Percentiles rank a stretch among this genome's conserved stretches.
These are phyloP conservation scores for Podocnemis expansa DNA, from an alignment of 2,113 vertebrate genomes.

Conservation along the genomic window DNA sequence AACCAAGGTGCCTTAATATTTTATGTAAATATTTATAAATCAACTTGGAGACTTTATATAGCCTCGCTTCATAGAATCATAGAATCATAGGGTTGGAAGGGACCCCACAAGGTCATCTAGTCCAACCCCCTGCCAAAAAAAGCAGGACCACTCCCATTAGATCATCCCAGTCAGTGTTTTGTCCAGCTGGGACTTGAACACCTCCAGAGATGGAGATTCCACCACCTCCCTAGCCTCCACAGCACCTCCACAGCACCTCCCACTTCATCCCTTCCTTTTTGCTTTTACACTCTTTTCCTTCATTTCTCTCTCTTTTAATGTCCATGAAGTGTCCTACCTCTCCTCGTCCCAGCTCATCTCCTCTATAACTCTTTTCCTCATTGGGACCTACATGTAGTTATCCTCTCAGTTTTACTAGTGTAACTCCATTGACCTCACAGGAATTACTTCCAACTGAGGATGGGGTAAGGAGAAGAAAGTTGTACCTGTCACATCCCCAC, in stretches of 20 bases:
- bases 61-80: not conserved
- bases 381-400: not conserved
- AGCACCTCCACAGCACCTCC: too few species aligned
- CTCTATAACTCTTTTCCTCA: slow-evolving; percentile 7
- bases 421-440: slow-evolving; percentile 27
- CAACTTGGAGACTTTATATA: slow-evolving; percentile 19
- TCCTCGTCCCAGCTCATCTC: not conserved
- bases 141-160: too few species aligned
- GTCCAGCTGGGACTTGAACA: too few species aligned
- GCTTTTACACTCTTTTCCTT: not conserved
- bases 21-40: slow-evolving; percentile 57
- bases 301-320: not conserved
- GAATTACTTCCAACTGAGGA: not conserved
- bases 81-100: too few species aligned
- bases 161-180: too few species aligned
- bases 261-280: not conserved
- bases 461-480: slow-evolving; percentile 20
- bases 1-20: slow-evolving; percentile 33
- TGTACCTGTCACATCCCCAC: slow-evolving; percentile 19
- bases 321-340: not conserved
- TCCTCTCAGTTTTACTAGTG: not conserved
- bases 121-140: too few species aligned
- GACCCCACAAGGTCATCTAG: too few species aligned
- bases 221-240: too few species aligned
- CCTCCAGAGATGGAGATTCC: too few species aligned